Evolutionary conservation across 1,140 invertebrate species (phyloP), one percentile per base, ranked within the genome.

Genomic region (Danaus melanippus): DNA sequence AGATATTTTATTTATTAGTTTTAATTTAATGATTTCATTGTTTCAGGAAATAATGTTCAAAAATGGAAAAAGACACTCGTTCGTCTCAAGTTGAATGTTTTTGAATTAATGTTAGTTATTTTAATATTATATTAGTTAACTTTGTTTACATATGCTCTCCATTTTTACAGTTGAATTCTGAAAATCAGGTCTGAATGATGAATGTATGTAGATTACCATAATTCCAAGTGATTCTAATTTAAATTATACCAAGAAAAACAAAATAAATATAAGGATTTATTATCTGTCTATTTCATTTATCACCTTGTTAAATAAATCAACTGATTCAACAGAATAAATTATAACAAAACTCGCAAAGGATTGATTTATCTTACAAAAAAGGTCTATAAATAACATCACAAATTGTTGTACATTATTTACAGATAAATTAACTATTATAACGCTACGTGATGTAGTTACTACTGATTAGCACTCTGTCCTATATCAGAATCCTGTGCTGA

Each of bases 341-440:
- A 63, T 66, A 74, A 70, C 51, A 71, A 71, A 71, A 54, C 69
- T 43, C 47, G 21, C 21, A 44, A 50, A 54, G 50, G 42, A 52
- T 57, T 56, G 53, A 59, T 62, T 71, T 79, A 74, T 69, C 66
- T 79, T 78, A 81, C 68, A 71, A 61, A 66, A 32, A 32, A 70
- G 65, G 60, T 59, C 60, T 68, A 74, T 76, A 74, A 76, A 69
- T 68, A 62, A 69, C 52, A 78, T 76, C 66, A 74, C 70, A 81
- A 77, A 71, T 74, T 65, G 67, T 75, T 78, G 66, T 81, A 83
- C 79, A 86, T 78, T 84, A 86, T 86, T 81, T 86, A 85, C 80
- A 85, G 46, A 62, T 62, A 62, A 73, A 62, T 70, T 32, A 44
- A 39, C 17, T 39, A 10, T 44, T 44, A n/a, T 44, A n/a, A 8